Percentiles rank a stretch among this genome's conserved stretches.
These are phyloP conservation scores for Vultur gryphus DNA, from an alignment of 2,797 vertebrate species.

Conservation along the genomic window DNA sequence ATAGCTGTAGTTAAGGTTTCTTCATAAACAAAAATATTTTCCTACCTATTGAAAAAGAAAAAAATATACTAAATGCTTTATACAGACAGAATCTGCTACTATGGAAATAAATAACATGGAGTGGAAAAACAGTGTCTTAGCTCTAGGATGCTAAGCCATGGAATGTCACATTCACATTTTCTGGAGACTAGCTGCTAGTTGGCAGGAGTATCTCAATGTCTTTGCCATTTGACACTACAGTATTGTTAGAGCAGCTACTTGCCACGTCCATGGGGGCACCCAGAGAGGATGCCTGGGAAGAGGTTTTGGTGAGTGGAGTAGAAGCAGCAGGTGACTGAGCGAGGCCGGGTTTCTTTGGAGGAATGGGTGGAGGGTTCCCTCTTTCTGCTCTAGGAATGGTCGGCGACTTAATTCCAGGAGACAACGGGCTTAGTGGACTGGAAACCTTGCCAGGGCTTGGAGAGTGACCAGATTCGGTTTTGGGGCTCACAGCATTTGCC, in stretches of 20 bases:
- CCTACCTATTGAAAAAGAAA: constrained; percentile 63
- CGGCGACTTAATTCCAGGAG: constrained; percentile 87
- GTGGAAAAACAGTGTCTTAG: constrained; percentile 64
- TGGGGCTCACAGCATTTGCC: constrained; percentile 76
- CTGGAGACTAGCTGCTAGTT: constrained; percentile 83
- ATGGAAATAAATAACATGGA: constrained; percentile 81
- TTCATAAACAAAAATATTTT: constrained; percentile 62
- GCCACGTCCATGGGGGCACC: constrained; percentile 80
- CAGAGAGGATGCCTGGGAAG: constrained; percentile 35
- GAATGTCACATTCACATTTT: constrained; percentile 52
- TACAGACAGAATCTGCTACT: constrained; percentile 71
- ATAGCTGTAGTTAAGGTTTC: constrained; percentile 66
- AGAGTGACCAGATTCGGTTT: constrained; percentile 75
- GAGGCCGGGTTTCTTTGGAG: constrained; percentile 89
- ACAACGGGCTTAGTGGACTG: constrained; percentile 81
- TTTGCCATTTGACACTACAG: constrained; percentile 82
- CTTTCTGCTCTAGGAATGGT: constrained; percentile 87
- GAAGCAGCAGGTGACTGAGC: constrained; percentile 85
- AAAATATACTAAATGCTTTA: constrained; percentile 66
- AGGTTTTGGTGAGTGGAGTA: constrained; percentile 68
- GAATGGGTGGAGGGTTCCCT: constrained; percentile 86
- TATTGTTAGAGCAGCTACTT: constrained; percentile 78
- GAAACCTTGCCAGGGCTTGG: constrained; percentile 73
- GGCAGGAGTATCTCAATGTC: constrained; percentile 90
- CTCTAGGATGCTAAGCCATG: constrained; percentile 38